Evolutionary conservation across 2,797 vertebrate genomes (phyloP).

Genomic region (Pteropus rufus): DNA sequence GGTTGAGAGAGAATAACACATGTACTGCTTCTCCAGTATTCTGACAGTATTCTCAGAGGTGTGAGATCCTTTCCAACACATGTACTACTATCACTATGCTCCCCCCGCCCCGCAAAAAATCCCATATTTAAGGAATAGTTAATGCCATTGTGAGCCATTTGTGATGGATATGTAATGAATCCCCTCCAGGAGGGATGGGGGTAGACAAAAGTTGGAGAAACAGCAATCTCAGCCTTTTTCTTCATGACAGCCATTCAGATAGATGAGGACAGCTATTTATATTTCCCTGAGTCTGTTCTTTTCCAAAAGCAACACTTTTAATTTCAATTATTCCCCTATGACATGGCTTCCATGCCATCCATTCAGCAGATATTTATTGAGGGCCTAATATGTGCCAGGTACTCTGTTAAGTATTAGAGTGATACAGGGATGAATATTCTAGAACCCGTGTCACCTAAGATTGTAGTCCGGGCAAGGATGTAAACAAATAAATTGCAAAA

Average conservation of each 20-base stretch:
- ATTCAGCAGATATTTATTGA: not conserved
- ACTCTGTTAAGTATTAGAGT: not conserved
- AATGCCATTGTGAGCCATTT: not conserved
- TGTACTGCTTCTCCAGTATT: not conserved
- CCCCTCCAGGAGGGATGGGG: not conserved
- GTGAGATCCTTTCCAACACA: not conserved
- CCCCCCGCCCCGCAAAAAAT: not conserved
- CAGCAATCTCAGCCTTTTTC: not conserved
- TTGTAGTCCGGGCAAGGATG: not conserved
- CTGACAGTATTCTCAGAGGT: not conserved
- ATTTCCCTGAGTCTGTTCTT: not conserved
- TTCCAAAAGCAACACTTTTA: not conserved
- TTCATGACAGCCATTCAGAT: not conserved
- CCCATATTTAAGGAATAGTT: not conserved
- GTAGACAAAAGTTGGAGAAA: not conserved
- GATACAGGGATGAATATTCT: not conserved
- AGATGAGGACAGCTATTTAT: not conserved
- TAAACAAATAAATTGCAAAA: slow-evolving; percentile 38
- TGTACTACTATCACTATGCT: not conserved
- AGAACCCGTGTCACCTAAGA: slow-evolving; percentile 2
- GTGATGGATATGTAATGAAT: not conserved
- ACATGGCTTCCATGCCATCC: not conserved
- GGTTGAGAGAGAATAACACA: not conserved
- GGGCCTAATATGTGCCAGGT: not conserved
- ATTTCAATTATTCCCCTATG: not conserved